Conservation (phyloP, 2,113 vertebrate species). For the Benitochromis conjunctus region DNA sequence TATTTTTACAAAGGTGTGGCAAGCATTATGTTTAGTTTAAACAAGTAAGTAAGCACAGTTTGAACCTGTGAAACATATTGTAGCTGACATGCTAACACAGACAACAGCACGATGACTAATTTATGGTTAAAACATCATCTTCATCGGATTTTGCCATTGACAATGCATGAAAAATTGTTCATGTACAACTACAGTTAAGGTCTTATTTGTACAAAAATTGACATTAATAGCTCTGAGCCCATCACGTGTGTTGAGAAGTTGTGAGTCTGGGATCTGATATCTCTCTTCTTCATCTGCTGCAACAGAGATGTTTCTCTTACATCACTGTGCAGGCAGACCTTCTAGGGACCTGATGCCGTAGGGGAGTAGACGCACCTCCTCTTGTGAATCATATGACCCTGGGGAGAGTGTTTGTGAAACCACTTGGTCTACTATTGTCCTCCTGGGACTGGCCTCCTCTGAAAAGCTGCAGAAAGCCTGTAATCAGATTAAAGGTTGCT, state of each 20-base stretch:
- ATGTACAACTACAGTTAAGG: neutral
- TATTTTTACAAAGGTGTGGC: neutral
- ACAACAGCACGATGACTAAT: neutral
- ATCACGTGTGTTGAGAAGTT: neutral
- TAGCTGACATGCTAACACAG: neutral
- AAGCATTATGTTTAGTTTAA: neutral
- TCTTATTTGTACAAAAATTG: neutral
- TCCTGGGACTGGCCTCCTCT: constrained; percentile 67
- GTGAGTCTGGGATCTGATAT: neutral
- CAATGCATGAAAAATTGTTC: neutral
- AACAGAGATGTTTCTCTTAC: constrained; percentile 64
- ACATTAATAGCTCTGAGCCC: neutral
- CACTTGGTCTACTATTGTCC: constrained; percentile 78
- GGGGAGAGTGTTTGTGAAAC: constrained; percentile 73
- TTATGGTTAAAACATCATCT: neutral
- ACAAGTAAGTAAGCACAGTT: neutral
- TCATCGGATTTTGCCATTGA: neutral
- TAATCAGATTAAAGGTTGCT: constrained; percentile 98
- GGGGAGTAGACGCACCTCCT: constrained; percentile 55
- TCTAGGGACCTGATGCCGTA: constrained; percentile 39
- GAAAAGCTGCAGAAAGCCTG: constrained; percentile 86
- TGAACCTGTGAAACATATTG: neutral
- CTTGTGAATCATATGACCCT: constrained; percentile 73
- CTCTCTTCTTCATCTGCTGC: neutral
- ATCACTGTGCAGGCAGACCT: constrained; percentile 17